These are phyloP conservation scores for Hippocampus mohnikei DNA, from an alignment of 2,113 vertebrate genomes.

Conservation along the genomic window DNA sequence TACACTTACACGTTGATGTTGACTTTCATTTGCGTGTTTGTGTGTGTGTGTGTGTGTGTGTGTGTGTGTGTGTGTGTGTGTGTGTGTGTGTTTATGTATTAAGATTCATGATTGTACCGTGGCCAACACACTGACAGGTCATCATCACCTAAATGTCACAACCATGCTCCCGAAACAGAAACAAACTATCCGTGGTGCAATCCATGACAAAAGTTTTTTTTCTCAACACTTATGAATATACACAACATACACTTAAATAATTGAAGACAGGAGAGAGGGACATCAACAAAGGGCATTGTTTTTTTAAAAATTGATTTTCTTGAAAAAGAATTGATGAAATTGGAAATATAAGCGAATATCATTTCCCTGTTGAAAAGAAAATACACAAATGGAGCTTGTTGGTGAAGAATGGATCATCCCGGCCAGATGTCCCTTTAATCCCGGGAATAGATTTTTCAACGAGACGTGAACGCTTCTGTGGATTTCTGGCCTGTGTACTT, in stretches of 20 bases:
- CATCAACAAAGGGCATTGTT: too few relatives aligned
- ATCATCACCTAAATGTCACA: constrained; percentile 23
- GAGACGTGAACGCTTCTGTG: too few relatives aligned
- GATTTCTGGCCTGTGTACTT: too few relatives aligned
- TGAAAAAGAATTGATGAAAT: too few relatives aligned
- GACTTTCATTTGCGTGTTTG: neutral
- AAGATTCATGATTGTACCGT: constrained; percentile 17
- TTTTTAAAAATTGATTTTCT: too few relatives aligned
- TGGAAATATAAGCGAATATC: too few relatives aligned
- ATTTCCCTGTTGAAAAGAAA: too few relatives aligned
- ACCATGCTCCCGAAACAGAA: neutral
- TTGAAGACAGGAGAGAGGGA: too few relatives aligned
- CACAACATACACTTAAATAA: neutral
- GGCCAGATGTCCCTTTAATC: too few relatives aligned
- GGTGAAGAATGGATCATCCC: too few relatives aligned
- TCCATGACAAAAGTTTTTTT: neutral
- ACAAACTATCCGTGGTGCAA: neutral
- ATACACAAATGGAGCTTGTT: too few relatives aligned
- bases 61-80: neutral
- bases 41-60: neutral
- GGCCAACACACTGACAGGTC: constrained; percentile 15
- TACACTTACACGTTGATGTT: neutral
- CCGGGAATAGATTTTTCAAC: too few relatives aligned
- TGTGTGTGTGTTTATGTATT: neutral
- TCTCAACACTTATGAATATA: neutral